Evolutionary conservation across 2,888 invertebrate species (phyloP), one percentile per base, ranked within the genome.

Genomic region (Artemia sinica): DNA sequence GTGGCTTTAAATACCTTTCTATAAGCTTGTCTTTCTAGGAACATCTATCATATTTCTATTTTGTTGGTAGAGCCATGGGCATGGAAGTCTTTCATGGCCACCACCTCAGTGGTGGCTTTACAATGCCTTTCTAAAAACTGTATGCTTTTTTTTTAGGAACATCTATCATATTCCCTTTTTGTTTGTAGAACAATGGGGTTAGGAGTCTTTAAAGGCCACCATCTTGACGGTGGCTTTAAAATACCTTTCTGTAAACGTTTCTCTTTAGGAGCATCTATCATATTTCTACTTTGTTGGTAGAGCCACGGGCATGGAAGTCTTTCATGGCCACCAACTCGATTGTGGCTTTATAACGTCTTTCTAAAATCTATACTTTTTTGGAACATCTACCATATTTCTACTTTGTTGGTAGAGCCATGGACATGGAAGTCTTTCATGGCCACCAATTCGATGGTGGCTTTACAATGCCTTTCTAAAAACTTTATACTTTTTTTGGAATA

Each of bases 271-370:
- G 77, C 96, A 96, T 78, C 81, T 96, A 71, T 93, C 93, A 5
- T 96, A 96, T 80, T 96, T 96, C 80, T 94, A 96, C 80, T 96
- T 96, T 79, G 94, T 93, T 70, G 96, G 96, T 0, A 86, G 96
- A 67, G 89, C 95, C 68, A 84, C 96, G 73, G 96, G 96, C 71
- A 89, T 96, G 74, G 95, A 96, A 9, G 86, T 96, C 73, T 96
- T 96, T 80, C 96, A 96, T 79, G 94, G 95, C 0, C 95, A 95
- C 77, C 93, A 94, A 77, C 82, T 96, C 68, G 95, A 96, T 77
- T 95, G 94, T 9, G 94, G 94, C 0, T 96, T 96, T 77, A 95
- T 95, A 0, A 87, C 92, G 74, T 95, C 95, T 2, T 95, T 96
- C 79, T 96, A 96, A 80, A 95, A 70, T 50, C 63, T 67, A 72